A percentile compares a stretch with the other conserved stretches of the same genome.
Evolutionary conservation across 2,113 vertebrate genomes (phyloP).

Genomic region (Gambusia holbrooki): DNA sequence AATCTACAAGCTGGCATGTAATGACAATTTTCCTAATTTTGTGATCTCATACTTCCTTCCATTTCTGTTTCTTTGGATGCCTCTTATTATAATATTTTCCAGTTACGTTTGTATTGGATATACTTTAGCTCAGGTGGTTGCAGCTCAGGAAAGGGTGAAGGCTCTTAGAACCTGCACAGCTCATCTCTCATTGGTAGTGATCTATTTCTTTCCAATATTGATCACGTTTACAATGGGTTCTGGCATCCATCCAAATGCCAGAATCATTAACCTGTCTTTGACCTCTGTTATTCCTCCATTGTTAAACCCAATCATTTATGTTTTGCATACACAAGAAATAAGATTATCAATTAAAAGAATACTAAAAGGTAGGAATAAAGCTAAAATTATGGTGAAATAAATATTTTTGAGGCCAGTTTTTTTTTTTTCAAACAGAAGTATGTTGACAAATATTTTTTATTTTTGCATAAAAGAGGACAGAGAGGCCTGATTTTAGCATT

Average conservation of each 20-base stretch:
- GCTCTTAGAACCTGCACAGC: slow-evolving; percentile 56
- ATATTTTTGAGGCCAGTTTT: not conserved
- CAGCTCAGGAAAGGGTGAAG: slow-evolving; percentile 33
- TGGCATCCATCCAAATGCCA: slow-evolving; percentile 51
- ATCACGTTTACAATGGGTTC: slow-evolving; percentile 30
- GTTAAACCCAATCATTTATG: slow-evolving; percentile 54
- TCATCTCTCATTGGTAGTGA: slow-evolving; percentile 57
- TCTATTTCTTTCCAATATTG: slow-evolving; percentile 59
- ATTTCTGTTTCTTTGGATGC: not conserved
- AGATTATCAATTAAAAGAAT: not conserved
- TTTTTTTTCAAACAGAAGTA: not conserved
- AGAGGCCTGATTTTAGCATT: not conserved
- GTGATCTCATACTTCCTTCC: slow-evolving; percentile 14
- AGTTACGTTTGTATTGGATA: slow-evolving; percentile 17
- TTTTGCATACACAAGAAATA: slow-evolving; percentile 54
- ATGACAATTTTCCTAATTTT: not conserved
- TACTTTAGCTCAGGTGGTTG: slow-evolving; percentile 49
- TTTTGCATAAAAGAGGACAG: no score
- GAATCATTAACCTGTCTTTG: slow-evolving; percentile 72
- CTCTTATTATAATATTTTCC: not conserved
- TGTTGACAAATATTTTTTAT: no score
- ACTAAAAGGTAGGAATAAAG: slow-evolving; percentile 45
- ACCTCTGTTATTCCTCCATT: slow-evolving; percentile 34
- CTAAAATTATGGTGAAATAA: not conserved
- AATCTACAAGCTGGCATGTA: slow-evolving; percentile 11